Conservation (phyloP, 1,140 invertebrate species). For the Cyrtorhinus lividipennis region DNA sequence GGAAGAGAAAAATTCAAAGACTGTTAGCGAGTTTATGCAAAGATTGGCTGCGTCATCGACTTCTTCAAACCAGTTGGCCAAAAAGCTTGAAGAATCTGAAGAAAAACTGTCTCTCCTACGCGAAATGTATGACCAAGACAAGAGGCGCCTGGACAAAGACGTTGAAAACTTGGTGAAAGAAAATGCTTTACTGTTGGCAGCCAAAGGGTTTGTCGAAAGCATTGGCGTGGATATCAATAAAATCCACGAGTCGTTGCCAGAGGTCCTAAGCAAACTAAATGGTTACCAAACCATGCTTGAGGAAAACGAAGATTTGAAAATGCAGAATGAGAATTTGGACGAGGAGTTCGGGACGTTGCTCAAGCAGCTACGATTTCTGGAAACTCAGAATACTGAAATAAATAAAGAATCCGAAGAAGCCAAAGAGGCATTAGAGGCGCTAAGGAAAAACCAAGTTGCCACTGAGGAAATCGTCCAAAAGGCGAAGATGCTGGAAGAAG, state of each 20-base stretch:
- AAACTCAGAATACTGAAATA: not conserved
- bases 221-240: not conserved
- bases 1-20: not conserved
- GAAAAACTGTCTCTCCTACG: not conserved
- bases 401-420: not conserved
- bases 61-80: not conserved
- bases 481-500: not conserved
- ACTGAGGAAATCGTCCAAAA: not conserved
- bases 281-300: not conserved
- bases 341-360: not conserved
- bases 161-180: not conserved
- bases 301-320: not conserved
- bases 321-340: not conserved
- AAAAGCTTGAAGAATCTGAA: not conserved
- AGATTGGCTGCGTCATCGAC: not conserved
- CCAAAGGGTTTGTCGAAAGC: not conserved
- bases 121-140: not conserved
- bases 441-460: not conserved
- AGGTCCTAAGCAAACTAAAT: not conserved
- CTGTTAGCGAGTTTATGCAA: not conserved
- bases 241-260: not conserved
- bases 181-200: not conserved
- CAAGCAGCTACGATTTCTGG: not conserved
- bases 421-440: not conserved
- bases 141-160: not conserved